phyloP scores from a whole-genome alignment of 2,797 vertebrate genomes.

The Lindbergichthys nudifrons region DNA sequence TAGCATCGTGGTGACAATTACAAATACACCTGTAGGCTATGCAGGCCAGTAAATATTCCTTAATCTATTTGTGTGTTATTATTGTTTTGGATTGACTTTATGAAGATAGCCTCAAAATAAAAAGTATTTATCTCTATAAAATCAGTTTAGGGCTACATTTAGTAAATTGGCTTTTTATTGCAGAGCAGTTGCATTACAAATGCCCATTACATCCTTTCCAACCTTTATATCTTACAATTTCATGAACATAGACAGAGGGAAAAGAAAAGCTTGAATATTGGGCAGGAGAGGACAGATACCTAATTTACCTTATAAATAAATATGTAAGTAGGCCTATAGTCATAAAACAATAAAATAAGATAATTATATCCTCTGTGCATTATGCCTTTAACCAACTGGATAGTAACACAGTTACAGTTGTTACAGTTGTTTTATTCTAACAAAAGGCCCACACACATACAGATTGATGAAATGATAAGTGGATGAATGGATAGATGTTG shows the following conservation, averaged over 20 bases:
- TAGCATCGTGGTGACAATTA: background rate
- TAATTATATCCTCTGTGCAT: background rate
- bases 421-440: slow-evolving; percentile 17
- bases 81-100: background rate
- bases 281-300: no score
- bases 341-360: no score
- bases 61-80: background rate
- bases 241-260: no score
- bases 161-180: background rate
- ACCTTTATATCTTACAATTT: background rate
- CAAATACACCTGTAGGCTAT: background rate
- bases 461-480: slow-evolving; percentile 26
- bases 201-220: background rate
- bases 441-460: slow-evolving; percentile 3
- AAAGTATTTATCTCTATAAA: background rate
- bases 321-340: no score
- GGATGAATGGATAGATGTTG: slow-evolving; percentile 16
- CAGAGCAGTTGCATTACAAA: background rate
- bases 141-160: background rate
- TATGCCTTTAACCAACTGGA: slow-evolving; percentile 13
- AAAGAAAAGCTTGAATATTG: no score
- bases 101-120: background rate
- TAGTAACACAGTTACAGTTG: no score
- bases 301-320: no score
- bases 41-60: background rate